Conservation (phyloP, 2,113 vertebrate genomes). For the Sakesphorus luctuosus region DNA sequence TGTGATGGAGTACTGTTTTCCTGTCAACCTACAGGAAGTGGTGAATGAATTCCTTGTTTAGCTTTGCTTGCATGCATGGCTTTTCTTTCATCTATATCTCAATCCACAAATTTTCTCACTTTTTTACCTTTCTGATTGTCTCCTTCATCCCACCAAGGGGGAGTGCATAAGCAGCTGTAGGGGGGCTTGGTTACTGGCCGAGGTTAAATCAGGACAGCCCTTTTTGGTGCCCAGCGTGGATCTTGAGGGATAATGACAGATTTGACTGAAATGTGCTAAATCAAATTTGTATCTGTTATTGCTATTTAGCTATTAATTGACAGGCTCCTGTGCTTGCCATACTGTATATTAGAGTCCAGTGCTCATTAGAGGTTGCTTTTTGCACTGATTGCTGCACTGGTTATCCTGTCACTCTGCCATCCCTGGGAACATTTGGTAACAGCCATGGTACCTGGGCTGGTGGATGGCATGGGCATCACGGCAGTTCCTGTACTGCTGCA, state of each 20-base stretch:
- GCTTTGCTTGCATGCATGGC: background rate
- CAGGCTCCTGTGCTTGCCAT: background rate
- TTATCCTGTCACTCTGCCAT: background rate
- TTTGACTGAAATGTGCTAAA: background rate
- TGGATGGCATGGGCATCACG: background rate
- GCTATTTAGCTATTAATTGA: background rate
- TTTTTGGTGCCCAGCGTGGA: background rate
- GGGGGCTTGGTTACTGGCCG: background rate
- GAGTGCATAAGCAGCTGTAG: background rate
- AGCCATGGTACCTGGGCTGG: background rate
- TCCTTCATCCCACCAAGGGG: background rate
- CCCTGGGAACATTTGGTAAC: background rate
- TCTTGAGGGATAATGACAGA: background rate
- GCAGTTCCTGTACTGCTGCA: background rate
- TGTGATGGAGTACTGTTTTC: background rate
- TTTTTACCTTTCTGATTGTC: background rate
- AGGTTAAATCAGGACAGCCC: background rate
- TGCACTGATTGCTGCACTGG: background rate
- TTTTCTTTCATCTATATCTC: background rate
- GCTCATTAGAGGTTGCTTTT: background rate
- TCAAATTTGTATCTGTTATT: background rate
- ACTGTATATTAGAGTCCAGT: background rate
- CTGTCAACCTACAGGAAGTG: background rate
- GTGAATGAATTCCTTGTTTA: background rate
- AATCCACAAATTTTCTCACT: background rate